Base-by-base conservation (phyloP, 2,888 invertebrate genomes). In the Ctenicera cuprea region DNA sequence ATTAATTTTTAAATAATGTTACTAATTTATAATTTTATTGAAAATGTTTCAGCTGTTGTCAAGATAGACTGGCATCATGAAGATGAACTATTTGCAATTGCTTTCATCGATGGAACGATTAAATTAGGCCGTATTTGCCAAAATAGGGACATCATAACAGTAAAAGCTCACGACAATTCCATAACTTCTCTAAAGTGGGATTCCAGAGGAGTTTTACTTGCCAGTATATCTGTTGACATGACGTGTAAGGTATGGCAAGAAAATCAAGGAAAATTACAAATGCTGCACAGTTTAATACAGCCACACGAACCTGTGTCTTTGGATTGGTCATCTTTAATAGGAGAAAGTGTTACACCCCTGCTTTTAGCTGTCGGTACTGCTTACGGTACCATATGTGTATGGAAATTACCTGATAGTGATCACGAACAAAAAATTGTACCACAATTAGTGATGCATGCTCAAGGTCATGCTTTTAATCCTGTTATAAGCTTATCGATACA, bases 51-150 rank as follows among this genome's bases (percentile, higher is more conserved):
- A 90, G 90, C 89, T 68, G 90, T 91, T 18, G 87, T 88, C 33
- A 86, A 88, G 67, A 86, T 91, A 41, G 88, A 88, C 12, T 91
- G 91, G 91, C 87, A 86, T 78, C 87, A 89, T 76, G 90, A 90
- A 81, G 89, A 90, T 61, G 86, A 87, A 71, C 85, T 87, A 38
- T 90, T 90, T 84, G 89, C 89, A 14, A 87, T 91, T 12, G 90
- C 88, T 9, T 91, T 88, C 81, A 85, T 87, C 57, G 90, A 91
- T 83, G 91, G 91, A 1, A 85, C 86, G 12, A 81, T 90, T 1
- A 87, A 87, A 78, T 78, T 90, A 37, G 88, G 88, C 33, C 83
- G 84, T 65, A 80, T 87, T 64, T 82, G 86, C 74, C 79, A 84
- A 50, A 84, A 85, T 65, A 81, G 79, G 26, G 83, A 84, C 41